Evolutionary conservation across 1,140 invertebrate genomes (phyloP), one percentile per base, ranked within the genome.

Genomic region (Eueides isabella): DNA sequence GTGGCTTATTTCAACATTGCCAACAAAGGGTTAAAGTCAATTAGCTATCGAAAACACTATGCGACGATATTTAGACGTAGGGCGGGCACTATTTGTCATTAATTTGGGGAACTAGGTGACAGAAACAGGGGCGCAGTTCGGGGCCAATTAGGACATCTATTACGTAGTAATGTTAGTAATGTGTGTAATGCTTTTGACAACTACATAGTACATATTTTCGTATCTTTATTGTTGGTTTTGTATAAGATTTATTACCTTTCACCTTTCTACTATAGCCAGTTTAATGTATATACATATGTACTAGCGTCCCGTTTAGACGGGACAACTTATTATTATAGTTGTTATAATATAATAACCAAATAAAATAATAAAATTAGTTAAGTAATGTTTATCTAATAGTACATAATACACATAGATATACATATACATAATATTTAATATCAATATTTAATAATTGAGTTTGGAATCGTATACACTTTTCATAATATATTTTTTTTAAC

Each of bases 91-190:
- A 87, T 91, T 91, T 89, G 89, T 89, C 88, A 89, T 90, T 90
- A 90, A 90, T 89, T 91, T 89, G 79, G 86, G 84, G 81, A 86
- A 86, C 85, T 81, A 90, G 84, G 88, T 89, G 89, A 91, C 89
- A 88, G 82, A 77, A 87, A 87, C 86, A 88, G 75, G 79, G 89
- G 87, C 81, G 88, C 84, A 87, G 89, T 76, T 78, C 74, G 76
- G 80, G 80, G 81, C 84, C 86, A 89, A 90, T 91, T 90, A 89
- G 86, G 84, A 83, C 75, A 69, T 79, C 75, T 83, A 82, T 85
- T 84, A 80, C 70, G 66, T 67, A 72, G 66, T 76, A 77, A 76
- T 73, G 64, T 70, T 67, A 72, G 66, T 76, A 77, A 76, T 73
- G 64, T 70, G 64, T 70, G 74, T 71, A 69, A 67, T 76, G 74